A percentile compares a stretch with the other conserved stretches of the same genome.
These are phyloP conservation scores for Pygmarrhopalites habei DNA, from an alignment of 1,140 invertebrate species.

Conservation along the genomic window DNA sequence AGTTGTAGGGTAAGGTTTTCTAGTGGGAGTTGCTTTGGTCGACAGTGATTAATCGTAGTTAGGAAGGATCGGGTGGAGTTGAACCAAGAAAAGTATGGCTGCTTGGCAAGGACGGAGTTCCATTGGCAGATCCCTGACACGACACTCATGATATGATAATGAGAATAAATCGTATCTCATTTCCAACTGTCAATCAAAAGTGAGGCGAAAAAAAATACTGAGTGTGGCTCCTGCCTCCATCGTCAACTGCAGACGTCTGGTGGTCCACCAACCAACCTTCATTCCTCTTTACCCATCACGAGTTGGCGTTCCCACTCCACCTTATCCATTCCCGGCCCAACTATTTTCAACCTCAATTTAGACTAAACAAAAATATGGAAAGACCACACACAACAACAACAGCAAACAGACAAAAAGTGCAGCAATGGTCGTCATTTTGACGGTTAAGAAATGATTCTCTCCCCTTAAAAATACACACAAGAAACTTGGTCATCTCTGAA, in stretches of 20 bases:
- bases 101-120: constrained; percentile 29
- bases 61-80: constrained; percentile 39
- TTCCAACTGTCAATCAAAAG: constrained; percentile 39
- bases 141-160: constrained; percentile 40
- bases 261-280: constrained; percentile 30
- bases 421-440: no score
- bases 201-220: background rate
- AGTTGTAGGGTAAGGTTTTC: no score
- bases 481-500: no score
- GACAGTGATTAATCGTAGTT: constrained; percentile 40
- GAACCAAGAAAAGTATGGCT: constrained; percentile 38
- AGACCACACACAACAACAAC: no score
- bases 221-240: constrained; percentile 3
- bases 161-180: constrained; percentile 40
- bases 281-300: constrained; percentile 21
- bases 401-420: no score
- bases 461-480: no score
- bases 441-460: no score
- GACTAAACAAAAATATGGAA: no score
- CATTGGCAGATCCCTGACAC: constrained; percentile 39
- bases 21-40: constrained; percentile 27
- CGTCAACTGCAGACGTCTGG: constrained; percentile 38
- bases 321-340: background rate
- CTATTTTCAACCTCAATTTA: no score
- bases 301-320: constrained; percentile 36